Base-by-base conservation (phyloP, 2,888 invertebrate genomes). In the Thecophora atra region DNA sequence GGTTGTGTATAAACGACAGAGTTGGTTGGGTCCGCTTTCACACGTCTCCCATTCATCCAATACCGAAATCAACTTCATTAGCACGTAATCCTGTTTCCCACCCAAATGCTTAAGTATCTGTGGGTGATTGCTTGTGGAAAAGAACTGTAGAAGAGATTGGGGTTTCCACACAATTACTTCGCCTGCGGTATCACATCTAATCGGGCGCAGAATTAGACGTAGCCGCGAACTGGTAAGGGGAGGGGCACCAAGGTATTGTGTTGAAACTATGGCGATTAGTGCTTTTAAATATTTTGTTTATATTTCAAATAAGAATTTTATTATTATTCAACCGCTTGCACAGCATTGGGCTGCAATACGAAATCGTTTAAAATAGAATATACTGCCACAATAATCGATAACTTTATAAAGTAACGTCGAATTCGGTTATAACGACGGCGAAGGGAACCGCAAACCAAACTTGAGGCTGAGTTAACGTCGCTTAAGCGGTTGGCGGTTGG, bases 41-140 rank as follows among this genome's bases (percentile, higher is more conserved):
- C 44, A 56, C 65, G 30, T 60, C 28, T 42, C 42, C 47, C 47
- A n/a, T n/a, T n/a, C 15, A 11, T n/a, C 47, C 17, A n/a, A n/a
- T n/a, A 4, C 11, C 56, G 58, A 28, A 19, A 30, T 62, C 47
- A 19, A n/a, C 58, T 44, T 44, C 74, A 75, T 71, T 74, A 75
- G 62, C 75, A 75, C 73, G 74, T 75, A 75, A 74, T 74, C 64
- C 60, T 62, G 72, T 71, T 74, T 75, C 28, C 62, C 30, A 52
- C 8, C 30, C 52, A 68, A 21, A n/a, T 4, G 17, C n/a, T 26
- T 15, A 37, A 44, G 44, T 37, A 44, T 17, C 63, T 24, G 28
- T 24, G 51, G 19, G 51, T 24, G 54, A n/a, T 37, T 37, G 42
- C 11, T n/a, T 5, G n/a, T 21, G 51, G 51, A 28, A 15, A n/a